Evolutionary conservation across 2,797 vertebrate genomes (phyloP).

Genomic region (Molossus alvarezi): DNA sequence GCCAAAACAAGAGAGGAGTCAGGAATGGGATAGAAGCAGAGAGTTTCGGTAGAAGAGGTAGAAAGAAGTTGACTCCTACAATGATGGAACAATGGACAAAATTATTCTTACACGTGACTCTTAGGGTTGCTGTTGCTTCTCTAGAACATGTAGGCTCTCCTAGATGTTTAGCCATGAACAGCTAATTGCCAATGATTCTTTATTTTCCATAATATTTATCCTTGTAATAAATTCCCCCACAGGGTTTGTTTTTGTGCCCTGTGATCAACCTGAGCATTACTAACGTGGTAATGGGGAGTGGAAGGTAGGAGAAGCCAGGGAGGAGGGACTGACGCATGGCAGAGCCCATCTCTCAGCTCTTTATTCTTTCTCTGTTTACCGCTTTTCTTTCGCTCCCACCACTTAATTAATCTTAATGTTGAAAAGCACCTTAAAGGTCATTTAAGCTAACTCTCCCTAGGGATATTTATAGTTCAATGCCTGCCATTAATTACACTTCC

Average conservation of each 20-base stretch:
- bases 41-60: background rate
- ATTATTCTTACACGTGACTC: background rate
- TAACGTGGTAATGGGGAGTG: background rate
- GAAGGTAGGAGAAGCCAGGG: background rate
- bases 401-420: background rate
- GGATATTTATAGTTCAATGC: background rate
- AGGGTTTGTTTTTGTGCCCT: background rate
- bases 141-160: background rate
- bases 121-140: background rate
- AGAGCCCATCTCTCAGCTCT: background rate
- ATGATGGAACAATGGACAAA: background rate
- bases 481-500: background rate
- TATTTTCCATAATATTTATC: background rate
- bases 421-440: background rate
- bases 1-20: background rate
- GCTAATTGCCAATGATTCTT: background rate
- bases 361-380: background rate
- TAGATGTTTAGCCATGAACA: background rate
- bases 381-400: background rate
- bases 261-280: background rate
- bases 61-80: background rate
- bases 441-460: background rate
- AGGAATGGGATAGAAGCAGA: background rate
- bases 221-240: background rate
- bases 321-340: fast-evolving